Evolutionary conservation across 2,113 vertebrate species (phyloP), one percentile per base, ranked within the genome.

Genomic region (Gorsachius goisagi): DNA sequence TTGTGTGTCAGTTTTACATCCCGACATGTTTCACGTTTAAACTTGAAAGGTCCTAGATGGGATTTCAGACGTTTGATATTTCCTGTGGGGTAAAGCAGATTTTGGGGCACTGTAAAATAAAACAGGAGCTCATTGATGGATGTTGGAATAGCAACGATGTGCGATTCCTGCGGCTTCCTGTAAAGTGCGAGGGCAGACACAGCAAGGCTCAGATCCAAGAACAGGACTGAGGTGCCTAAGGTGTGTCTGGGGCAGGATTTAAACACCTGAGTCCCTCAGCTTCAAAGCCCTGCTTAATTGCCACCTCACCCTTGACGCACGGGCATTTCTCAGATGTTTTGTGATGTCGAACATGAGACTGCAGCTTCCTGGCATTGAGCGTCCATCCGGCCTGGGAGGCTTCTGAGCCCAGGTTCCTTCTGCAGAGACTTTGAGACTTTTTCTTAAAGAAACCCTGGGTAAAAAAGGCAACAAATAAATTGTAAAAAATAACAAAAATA

Each of bases 121-220:
- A 89, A 78, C 86, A 95, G 86, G 73, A 93, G 63, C 72, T 90
- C 64, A 78, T 67, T 92, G 92, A 88, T 23, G 52, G 55, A 64
- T 72, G 60, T 49, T 85, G 60, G 73, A 69, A 86, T 44, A 68
- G 68, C 72, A 88, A 84, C 1, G 27, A 75, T 26, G 64, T 86
- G 90, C 44, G 41, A 84, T 94, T 95, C 86, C 90, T 88, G 86
- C 0, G 20, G 83, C 72, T 96, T 90, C 67, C 47, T 55, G n/a
- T 49, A 41, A 91, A 62, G 78, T n/a, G 35, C 1, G 2, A 75
- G 33, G 10, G 76, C 52, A 84, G 93, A 63, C 71, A 60, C 18
- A 64, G 49, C 44, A 52, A 71, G 60, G 60, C 73, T 90, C 12
- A 19, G 30, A 49, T 79, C 53, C 87, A 64, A 93, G 68, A 75